Conservation (phyloP, 2,113 vertebrate species). For the Prinia subflava region DNA sequence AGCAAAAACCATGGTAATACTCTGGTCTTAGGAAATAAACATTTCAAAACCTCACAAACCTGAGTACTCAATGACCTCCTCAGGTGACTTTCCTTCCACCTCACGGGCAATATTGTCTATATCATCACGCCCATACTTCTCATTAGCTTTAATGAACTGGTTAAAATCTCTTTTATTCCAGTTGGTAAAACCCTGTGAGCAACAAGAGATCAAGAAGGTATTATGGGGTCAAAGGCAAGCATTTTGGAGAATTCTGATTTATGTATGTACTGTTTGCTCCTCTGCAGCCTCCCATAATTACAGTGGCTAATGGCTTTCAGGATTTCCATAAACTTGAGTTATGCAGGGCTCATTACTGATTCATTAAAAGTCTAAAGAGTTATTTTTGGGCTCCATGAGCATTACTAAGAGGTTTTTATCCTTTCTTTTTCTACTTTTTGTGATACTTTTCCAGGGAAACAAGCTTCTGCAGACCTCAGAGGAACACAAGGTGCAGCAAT, state of each 20-base stretch:
- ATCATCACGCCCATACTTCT: constrained; percentile 88
- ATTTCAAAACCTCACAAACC: constrained; percentile 68
- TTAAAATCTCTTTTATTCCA: constrained; percentile 93
- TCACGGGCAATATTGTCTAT: constrained; percentile 88
- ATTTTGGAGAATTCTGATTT: neutral
- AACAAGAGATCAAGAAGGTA: neutral
- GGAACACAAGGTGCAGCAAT: neutral
- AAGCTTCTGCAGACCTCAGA: too few species aligned
- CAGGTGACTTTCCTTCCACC: constrained; percentile 87
- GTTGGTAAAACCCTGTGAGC: constrained; percentile 84
- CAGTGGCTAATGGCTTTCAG: neutral
- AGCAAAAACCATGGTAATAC: neutral
- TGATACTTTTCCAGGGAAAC: neutral
- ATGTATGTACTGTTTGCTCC: neutral
- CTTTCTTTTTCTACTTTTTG: neutral
- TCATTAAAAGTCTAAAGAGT: neutral
- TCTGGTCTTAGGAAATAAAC: neutral
- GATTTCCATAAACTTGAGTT: neutral
- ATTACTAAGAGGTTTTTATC: neutral
- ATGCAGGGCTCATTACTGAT: neutral
- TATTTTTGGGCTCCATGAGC: neutral
- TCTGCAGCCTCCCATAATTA: neutral
- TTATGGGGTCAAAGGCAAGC: neutral
- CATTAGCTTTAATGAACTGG: constrained; percentile 92
- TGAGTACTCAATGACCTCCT: constrained; percentile 90